Conservation (phyloP, 2,888 invertebrate genomes). For the Leptothorax acervorum region DNA sequence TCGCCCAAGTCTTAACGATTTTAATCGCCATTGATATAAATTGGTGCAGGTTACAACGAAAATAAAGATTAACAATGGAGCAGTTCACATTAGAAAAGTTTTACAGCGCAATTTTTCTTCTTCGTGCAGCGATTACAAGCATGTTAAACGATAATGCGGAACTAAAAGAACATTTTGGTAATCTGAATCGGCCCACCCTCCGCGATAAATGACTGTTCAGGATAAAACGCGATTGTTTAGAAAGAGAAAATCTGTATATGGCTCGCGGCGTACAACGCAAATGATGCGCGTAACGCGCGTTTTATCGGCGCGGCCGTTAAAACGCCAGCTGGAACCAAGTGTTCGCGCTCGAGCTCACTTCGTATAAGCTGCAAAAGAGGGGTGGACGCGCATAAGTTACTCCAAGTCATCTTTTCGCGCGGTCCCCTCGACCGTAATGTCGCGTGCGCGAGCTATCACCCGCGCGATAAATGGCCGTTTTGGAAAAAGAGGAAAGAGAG, state of each 20-base stretch:
- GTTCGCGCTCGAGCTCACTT: conserved; percentile 30
- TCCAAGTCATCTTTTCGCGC: conserved; percentile 5
- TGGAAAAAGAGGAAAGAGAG: conserved; percentile 34
- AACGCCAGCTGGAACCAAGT: conserved; percentile 43
- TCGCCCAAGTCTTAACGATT: conserved; percentile 7
- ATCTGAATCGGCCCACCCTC: background rate
- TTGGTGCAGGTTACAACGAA: background rate
- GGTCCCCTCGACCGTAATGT: background rate
- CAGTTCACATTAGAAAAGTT: background rate
- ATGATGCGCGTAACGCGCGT: conserved; percentile 39
- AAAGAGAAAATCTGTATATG: conserved; percentile 4
- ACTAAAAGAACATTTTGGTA: background rate
- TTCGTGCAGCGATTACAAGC: background rate
- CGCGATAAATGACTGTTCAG: background rate
- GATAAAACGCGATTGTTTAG: background rate
- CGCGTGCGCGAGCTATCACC: conserved; percentile 23
- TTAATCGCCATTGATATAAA: conserved; percentile 15
- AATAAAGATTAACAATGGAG: conserved; percentile 19
- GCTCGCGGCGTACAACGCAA: conserved; percentile 9
- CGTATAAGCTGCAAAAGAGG: conserved; percentile 18
- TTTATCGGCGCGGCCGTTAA: conserved; percentile 40
- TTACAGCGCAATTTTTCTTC: background rate
- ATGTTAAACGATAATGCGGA: background rate
- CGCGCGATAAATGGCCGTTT: conserved; percentile 53
- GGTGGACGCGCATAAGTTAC: conserved; percentile 32